These are phyloP conservation scores for Margarornis squamiger DNA, from an alignment of 2,797 vertebrate genomes.

Conservation along the genomic window DNA sequence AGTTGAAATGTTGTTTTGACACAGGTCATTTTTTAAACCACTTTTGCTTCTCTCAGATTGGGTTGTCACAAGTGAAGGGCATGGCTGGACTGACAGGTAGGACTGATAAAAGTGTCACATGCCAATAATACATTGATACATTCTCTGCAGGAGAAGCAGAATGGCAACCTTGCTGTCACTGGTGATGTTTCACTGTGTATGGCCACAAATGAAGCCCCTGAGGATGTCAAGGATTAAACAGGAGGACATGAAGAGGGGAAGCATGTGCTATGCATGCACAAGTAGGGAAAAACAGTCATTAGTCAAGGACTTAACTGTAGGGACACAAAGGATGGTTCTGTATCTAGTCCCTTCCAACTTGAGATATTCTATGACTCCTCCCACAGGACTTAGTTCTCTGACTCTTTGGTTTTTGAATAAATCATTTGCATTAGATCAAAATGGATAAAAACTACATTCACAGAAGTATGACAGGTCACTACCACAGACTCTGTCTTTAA, in stretches of 20 bases:
- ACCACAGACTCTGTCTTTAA: background rate
- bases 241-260: background rate
- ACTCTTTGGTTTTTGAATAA: background rate
- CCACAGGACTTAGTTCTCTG: background rate
- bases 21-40: background rate
- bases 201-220: background rate
- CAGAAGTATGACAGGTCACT: background rate
- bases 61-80: constrained; percentile 10
- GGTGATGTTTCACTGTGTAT: background rate
- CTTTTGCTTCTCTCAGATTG: constrained; percentile 24
- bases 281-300: background rate
- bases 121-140: background rate
- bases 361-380: background rate
- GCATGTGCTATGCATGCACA: background rate
- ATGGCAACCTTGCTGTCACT: constrained; percentile 14
- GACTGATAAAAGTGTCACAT: constrained; percentile 42
- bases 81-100: background rate
- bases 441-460: background rate
- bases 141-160: background rate
- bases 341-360: background rate
- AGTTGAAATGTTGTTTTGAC: background rate
- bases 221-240: constrained; percentile 19
- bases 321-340: background rate
- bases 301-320: background rate
- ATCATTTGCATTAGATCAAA: background rate